Evolutionary conservation across 2,797 vertebrate species (phyloP).

Genomic region (Iguana delicatissima): DNA sequence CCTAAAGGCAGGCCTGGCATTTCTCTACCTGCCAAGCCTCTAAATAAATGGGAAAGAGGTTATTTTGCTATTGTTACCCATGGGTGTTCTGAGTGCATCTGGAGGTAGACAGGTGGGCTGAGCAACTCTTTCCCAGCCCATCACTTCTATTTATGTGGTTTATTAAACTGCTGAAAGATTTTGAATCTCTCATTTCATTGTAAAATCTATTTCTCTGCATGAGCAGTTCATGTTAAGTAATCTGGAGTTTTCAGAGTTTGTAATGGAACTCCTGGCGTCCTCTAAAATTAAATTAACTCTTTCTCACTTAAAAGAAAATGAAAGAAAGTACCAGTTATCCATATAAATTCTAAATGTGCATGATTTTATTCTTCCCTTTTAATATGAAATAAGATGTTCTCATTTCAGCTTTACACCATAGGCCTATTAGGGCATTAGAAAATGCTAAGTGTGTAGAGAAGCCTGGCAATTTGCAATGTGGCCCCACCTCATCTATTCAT

Average conservation of each 20-base stretch:
- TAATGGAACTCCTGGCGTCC: conserved; percentile 47
- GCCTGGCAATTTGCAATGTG: neutral
- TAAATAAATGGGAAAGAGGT: conserved; percentile 15
- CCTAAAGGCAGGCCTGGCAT: conserved; percentile 27
- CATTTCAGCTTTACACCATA: neutral
- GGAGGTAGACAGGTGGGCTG: conserved; percentile 52
- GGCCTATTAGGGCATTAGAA: neutral
- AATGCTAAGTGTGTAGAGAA: neutral
- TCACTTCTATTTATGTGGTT: conserved; percentile 61
- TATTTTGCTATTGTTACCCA: conserved; percentile 52
- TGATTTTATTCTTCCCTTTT: neutral
- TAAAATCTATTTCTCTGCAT: conserved; percentile 64
- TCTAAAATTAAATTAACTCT: conserved; percentile 67
- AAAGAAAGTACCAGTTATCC: rapidly evolving
- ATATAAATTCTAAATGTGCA: neutral
- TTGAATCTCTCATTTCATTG: conserved; percentile 60
- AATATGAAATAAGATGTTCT: neutral
- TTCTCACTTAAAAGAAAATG: conserved; percentile 37
- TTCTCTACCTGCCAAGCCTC: neutral
- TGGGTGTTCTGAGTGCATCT: conserved; percentile 47
- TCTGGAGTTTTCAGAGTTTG: conserved; percentile 55
- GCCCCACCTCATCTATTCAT: too few species aligned
- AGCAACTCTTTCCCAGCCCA: conserved; percentile 43
- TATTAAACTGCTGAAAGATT: conserved; percentile 67
- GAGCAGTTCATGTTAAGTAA: conserved; percentile 59